Evolutionary conservation across 1,140 invertebrate species (phyloP).

Genomic region (Drosophila neocordata): DNA sequence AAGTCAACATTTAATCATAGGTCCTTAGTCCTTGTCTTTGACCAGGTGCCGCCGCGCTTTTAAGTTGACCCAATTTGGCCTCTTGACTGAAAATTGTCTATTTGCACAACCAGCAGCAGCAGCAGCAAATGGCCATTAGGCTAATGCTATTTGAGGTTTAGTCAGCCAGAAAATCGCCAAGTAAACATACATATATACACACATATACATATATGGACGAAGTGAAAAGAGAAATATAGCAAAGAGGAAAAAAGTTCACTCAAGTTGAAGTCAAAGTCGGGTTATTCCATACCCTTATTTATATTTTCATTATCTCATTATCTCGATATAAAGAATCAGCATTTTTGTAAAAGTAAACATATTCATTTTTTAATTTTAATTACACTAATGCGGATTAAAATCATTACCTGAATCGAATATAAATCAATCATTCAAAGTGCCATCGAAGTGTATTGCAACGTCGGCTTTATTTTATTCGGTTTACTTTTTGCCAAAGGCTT

Average conservation of each 20-base stretch:
- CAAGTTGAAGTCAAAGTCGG: slow-evolving; percentile 27
- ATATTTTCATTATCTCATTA: slow-evolving; percentile 1
- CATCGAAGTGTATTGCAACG: neutral
- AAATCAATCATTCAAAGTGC: too few relatives aligned
- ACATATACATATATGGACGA: neutral
- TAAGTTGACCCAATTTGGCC: slow-evolving; percentile 48
- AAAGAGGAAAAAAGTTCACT: slow-evolving; percentile 5
- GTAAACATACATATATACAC: slow-evolving; percentile 25
- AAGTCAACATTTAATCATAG: slow-evolving; percentile 40
- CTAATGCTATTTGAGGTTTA: slow-evolving; percentile 61
- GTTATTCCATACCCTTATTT: neutral
- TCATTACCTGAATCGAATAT: too few relatives aligned
- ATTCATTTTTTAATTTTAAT: too few relatives aligned
- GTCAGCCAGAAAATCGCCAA: slow-evolving; percentile 49
- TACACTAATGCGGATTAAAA: too few relatives aligned
- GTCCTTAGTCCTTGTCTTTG: slow-evolving; percentile 33
- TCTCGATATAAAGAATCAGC: too few relatives aligned
- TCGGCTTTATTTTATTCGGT: neutral
- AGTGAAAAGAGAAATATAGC: neutral
- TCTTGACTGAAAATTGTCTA: slow-evolving; percentile 46
- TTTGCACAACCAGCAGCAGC: slow-evolving; percentile 35
- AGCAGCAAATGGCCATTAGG: slow-evolving; percentile 51
- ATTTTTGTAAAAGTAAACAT: too few relatives aligned
- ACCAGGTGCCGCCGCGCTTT: slow-evolving; percentile 42
- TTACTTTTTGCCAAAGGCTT: neutral